Conservation (phyloP, 1,140 invertebrate genomes). For the Oryctes rhinoceros region DNA sequence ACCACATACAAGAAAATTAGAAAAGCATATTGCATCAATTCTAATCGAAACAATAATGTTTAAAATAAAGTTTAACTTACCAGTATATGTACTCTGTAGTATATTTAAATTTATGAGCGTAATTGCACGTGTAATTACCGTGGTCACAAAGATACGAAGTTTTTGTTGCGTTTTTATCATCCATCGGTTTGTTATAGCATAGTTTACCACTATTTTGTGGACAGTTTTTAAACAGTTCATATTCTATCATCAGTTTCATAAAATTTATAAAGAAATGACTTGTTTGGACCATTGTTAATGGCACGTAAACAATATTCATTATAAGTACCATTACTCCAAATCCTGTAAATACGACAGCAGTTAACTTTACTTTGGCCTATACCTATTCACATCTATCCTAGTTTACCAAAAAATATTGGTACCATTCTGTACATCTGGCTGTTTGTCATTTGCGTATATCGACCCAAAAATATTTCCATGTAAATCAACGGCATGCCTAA, state of each 20-base stretch:
- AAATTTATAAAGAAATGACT: conserved; percentile 39
- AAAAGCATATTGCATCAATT: no score
- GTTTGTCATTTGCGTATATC: conserved; percentile 45
- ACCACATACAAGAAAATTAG: no score
- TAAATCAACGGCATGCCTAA: conserved; percentile 46
- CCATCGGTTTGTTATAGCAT: neutral
- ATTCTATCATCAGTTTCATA: conserved; percentile 40
- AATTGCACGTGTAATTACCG: neutral
- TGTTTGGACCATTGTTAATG: conserved; percentile 37
- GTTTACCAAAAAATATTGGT: conserved; percentile 46
- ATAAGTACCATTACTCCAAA: conserved; percentile 41
- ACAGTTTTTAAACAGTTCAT: conserved; percentile 31
- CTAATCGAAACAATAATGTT: no score
- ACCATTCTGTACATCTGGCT: conserved; percentile 48
- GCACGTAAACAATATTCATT: conserved; percentile 42
- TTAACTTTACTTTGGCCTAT: neutral
- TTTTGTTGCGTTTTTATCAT: neutral
- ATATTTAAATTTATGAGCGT: conserved; percentile 6
- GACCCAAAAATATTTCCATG: conserved; percentile 47
- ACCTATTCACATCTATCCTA: neutral
- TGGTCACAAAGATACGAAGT: neutral
- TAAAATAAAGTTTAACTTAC: neutral
- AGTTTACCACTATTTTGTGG: conserved; percentile 21
- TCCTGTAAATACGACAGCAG: conserved; percentile 32
- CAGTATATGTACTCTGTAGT: conserved; percentile 33